Percentiles rank a stretch among this genome's conserved stretches.
phyloP scores from a whole-genome alignment of 2,888 invertebrate genomes.

The Eupithecia tripunctaria region DNA sequence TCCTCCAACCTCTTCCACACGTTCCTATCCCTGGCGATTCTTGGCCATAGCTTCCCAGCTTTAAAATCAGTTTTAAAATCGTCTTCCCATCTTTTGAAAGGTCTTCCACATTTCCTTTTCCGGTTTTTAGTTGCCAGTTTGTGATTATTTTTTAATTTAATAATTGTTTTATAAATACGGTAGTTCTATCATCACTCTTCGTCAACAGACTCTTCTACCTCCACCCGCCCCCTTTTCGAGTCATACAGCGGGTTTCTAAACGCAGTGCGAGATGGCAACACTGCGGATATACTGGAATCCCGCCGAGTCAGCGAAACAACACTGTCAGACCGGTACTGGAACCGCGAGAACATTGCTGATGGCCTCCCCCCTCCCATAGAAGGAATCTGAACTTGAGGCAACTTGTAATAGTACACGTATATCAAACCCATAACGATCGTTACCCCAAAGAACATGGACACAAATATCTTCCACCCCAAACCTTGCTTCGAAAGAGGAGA shows the following conservation, averaged over 20 bases:
- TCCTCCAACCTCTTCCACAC: no score
- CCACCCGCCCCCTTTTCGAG: slow-evolving; percentile 70
- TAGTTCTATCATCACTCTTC: slow-evolving; percentile 52
- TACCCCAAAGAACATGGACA: slow-evolving; percentile 70
- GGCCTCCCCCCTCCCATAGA: slow-evolving; percentile 45
- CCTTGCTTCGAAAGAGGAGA: slow-evolving; percentile 63
- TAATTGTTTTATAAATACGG: neutral
- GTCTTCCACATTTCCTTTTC: no score
- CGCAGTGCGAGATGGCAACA: slow-evolving; percentile 57
- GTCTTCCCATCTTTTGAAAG: no score
- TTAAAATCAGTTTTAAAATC: no score
- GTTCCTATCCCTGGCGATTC: no score
- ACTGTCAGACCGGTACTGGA: slow-evolving; percentile 71
- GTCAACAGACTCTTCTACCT: slow-evolving; percentile 58
- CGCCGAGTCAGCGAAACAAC: slow-evolving; percentile 72
- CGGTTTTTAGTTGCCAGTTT: no score
- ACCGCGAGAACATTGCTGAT: slow-evolving; percentile 60
- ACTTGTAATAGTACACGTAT: slow-evolving; percentile 70
- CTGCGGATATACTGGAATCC: slow-evolving; percentile 59
- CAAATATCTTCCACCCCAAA: slow-evolving; percentile 63
- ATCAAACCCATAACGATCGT: slow-evolving; percentile 57
- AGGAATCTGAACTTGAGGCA: slow-evolving; percentile 55
- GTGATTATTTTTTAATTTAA: neutral
- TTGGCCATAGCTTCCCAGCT: no score
- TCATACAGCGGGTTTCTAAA: slow-evolving; percentile 77